Percentiles rank a stretch among this genome's conserved stretches.
Evolutionary conservation across 1,140 invertebrate species (phyloP).

Genomic region (Uloborus diversus): DNA sequence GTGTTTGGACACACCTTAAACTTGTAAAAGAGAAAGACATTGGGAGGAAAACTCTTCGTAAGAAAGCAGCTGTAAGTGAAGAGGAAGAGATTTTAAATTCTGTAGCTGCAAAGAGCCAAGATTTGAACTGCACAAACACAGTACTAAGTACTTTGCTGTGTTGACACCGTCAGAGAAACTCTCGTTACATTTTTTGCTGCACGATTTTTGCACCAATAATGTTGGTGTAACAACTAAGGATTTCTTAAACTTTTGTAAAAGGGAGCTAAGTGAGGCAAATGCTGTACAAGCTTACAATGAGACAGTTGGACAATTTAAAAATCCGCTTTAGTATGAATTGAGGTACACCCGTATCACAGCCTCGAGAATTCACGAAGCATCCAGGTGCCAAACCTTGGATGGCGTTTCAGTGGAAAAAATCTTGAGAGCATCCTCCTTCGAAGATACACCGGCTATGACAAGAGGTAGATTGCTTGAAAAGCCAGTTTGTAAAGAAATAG

Average conservation of each 20-base stretch:
- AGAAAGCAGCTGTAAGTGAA: too few species aligned
- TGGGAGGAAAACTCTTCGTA: too few species aligned
- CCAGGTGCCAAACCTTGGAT: too few species aligned
- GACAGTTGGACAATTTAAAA: not conserved
- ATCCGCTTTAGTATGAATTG: not conserved
- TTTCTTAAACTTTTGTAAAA: not conserved
- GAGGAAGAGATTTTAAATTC: too few species aligned
- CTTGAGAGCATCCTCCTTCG: not conserved
- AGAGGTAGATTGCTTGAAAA: not conserved
- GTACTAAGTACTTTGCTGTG: too few species aligned
- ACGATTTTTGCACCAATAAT: not conserved
- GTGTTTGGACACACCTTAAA: not conserved
- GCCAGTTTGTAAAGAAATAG: not conserved
- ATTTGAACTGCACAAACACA: too few species aligned
- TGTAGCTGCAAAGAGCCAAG: too few species aligned
- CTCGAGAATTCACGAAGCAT: not conserved
- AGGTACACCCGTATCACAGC: not conserved
- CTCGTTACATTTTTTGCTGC: too few species aligned
- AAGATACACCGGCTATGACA: not conserved
- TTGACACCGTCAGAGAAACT: too few species aligned
- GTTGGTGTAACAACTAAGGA: not conserved
- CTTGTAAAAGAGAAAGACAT: not conserved
- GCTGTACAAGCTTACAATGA: not conserved
- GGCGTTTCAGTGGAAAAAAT: not conserved
- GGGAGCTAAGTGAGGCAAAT: not conserved